Evolutionary conservation across 2,888 invertebrate genomes (phyloP), one percentile per base, ranked within the genome.

Genomic region (Tinea pellionella): DNA sequence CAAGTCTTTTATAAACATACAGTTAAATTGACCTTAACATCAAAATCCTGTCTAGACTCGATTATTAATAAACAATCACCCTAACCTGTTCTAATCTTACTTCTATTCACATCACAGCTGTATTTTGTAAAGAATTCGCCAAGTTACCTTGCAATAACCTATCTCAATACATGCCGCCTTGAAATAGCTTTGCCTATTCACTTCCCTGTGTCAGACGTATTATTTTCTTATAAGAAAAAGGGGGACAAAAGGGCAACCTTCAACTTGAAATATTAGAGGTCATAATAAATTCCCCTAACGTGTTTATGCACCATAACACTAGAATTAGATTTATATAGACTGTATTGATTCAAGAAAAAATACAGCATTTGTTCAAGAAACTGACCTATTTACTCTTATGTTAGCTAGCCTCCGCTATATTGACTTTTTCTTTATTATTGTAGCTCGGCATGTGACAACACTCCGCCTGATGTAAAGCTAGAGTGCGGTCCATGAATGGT

Each of bases 211-310:
- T 72, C 78, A 80, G 76, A 79, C 78, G 69, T 63, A 68, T 70
- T 74, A 72, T 74, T 57, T 74, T 68, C 71, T 72, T 72, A 71
- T 72, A 72, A 73, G 67, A 69, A 67, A 62, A 57, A 60, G 6
- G 2, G 65, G 62, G 80, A 53, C 71, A 80, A 83, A 75, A 62
- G 75, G 66, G 11, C 70, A 77, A 82, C 85, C 84, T 85, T 86
- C 80, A 85, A 85, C 84, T 84, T 84, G 82, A 80, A 76, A 77
- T 78, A 75, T 73, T 82, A 57, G 84, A 86, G 86, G 85, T 85
- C 83, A 77, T 61, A 63, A 61, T 18, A 61, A 79, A 71, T 57
- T 57, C 57, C 57, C 57, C 57, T 32, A 19, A 29, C 55, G 18
- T 24, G 55, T 15, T 18, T 47, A 47, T 37, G 37, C 37, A 37